Conservation (phyloP, 2,113 vertebrate genomes). For the Gadus macrocephalus region DNA sequence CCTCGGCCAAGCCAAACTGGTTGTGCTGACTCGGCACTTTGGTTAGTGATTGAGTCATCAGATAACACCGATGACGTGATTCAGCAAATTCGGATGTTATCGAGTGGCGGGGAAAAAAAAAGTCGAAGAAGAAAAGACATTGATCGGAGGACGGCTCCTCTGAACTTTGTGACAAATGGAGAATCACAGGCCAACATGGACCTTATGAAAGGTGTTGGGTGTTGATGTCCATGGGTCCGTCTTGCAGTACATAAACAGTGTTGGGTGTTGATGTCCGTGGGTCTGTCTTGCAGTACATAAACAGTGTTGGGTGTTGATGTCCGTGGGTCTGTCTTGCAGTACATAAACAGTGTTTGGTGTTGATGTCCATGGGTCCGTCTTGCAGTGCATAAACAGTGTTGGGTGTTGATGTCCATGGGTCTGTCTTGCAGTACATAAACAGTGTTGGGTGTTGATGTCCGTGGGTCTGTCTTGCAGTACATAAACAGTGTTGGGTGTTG, state of each 20-base stretch:
- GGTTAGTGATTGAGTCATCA: conserved; percentile 21
- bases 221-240: neutral
- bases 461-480: conserved; percentile 71
- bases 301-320: no score
- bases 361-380: no score
- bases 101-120: neutral
- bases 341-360: conserved; percentile 30
- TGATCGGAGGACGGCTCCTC: no score
- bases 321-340: conserved; percentile 65
- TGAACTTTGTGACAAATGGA: no score
- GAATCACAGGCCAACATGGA: no score
- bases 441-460: no score
- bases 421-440: neutral
- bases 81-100: conserved; percentile 13
- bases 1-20: conserved; percentile 19
- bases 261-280: no score
- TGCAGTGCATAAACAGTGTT: no score
- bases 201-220: no score
- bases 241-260: conserved; percentile 72
- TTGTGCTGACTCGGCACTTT: conserved; percentile 41
- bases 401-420: no score
- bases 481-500: no score
- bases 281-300: neutral
- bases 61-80: conserved; percentile 12
- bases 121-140: neutral